Base-by-base conservation (phyloP, 2,797 vertebrate genomes). In the Danio tinwini region DNA sequence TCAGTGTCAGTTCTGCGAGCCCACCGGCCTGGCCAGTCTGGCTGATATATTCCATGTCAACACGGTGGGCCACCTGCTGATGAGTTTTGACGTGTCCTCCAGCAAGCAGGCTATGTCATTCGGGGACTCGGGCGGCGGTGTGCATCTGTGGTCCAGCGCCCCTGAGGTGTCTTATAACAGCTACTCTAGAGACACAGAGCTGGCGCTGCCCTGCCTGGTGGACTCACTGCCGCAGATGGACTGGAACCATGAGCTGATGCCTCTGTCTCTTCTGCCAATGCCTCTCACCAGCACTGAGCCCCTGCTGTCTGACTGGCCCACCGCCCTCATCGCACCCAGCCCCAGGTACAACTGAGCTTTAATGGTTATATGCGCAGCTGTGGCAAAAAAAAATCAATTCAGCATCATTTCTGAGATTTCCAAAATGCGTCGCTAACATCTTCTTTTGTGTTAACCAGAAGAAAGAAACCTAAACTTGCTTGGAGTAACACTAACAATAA, bases 1-100 rank as follows among this genome's bases (percentile, higher is more conserved):
- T 81, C 97, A 99, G 80, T 99, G 96, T 87, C 98, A 99, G 92
- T 99, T 99, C 91, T 99, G 98, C 0, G 98, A 99, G 87, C 97
- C 97, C 86, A 99, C 96, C 0, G 98, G 98, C 81, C 92, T 99
- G 2, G 98, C 98, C 85, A 99, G 93, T 65, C 87, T 98, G 4
- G 97, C 96, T 0, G 98, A 99, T 81, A 93, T 99, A 86, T 98
- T 99, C 84, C 97, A 98, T 12, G 95, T 99, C 19, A 97, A 97
- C 91, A 98, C 96, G 0, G 97, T 97, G 47, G 97, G 97, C n/a
- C 97, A 97, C 82, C 76, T 98, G 84, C 93, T 99, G 65, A 98
- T 98, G 97, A 96, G 97, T 39, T 98, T 99, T 45, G 97, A 98
- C 0, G 97, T 99, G 49, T 98, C 97, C 0, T 92, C 96, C 88